Evolutionary conservation across 2,113 vertebrate genomes (phyloP).

Genomic region (Numenius arquata): DNA sequence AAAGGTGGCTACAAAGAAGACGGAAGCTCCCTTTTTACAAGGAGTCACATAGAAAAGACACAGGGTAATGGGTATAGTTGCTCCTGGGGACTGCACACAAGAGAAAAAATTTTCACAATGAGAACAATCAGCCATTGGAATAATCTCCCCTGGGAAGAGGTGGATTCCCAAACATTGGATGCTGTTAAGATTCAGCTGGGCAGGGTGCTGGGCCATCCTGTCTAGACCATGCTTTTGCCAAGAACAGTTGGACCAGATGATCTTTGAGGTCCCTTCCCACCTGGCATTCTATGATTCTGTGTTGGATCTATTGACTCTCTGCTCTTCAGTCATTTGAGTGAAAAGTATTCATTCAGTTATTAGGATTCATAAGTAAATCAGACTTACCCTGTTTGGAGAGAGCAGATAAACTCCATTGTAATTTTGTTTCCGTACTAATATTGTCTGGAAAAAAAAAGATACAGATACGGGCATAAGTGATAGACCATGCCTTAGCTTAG

Average conservation of each 20-base stretch:
- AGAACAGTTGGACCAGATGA: neutral
- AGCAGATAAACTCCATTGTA: slow-evolving; percentile 74
- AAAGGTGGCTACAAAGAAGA: neutral
- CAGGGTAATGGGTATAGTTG: neutral
- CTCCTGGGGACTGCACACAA: neutral
- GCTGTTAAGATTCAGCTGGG: neutral
- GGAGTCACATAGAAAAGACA: neutral
- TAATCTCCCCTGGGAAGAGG: neutral
- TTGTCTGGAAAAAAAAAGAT: slow-evolving; percentile 67
- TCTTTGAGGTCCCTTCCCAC: neutral
- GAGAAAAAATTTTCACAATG: neutral
- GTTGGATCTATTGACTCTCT: neutral
- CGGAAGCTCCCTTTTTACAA: neutral
- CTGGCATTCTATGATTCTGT: neutral
- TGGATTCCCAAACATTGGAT: neutral
- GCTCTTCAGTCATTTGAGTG: neutral
- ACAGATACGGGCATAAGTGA: neutral
- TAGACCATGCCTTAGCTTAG: neutral
- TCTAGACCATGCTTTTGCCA: neutral
- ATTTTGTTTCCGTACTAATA: slow-evolving; percentile 48
- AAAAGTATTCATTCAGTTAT: neutral
- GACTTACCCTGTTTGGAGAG: slow-evolving; percentile 74
- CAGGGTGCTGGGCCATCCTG: neutral
- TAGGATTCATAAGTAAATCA: neutral
- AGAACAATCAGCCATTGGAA: neutral